Evolutionary conservation across 2,113 vertebrate species (phyloP), one percentile per base, ranked within the genome.

Genomic region (Podocnemis expansa): DNA sequence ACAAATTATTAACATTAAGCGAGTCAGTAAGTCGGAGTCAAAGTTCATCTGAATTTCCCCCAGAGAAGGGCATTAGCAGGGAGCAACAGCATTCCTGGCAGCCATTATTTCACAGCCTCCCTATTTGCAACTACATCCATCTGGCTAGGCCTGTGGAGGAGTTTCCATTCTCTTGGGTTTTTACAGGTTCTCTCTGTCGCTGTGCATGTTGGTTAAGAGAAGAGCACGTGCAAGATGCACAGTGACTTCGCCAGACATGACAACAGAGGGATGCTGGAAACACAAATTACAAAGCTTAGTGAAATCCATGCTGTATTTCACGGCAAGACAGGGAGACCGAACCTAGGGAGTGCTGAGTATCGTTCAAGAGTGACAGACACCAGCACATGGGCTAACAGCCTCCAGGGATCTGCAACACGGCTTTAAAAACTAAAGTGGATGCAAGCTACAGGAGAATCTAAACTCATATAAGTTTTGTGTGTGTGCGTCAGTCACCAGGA

Each of bases 271-370:
- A 34, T 80, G 78, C 19, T 56, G 29, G 58, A 84, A 93, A 89
- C 11, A 38, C 67, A 83, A 43, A 0, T 2, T 80, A 81, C 24
- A 55, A 60, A 94, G 54, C 2, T 2, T 10, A 22, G 52, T 3
- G 93, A 91, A 95, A 91, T 88, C 83, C 47, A 29, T 4, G 10
- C 75, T 82, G 56, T 2, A 1, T 78, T 79, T 93, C 56, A 95
- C 93, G n/a, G 49, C 56, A 92, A 85, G 80, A 41, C 51, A 86
- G 80, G 56, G 63, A 90, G 47, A 89, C 49, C 29, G 93, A 91
- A 24, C 31, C 0, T 0, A 82, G 85, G 95, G 89, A 24, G 16
- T 93, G 34, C n/a, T 93, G 51, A 86, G 5, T 86, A 67, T 9
- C 84, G 19, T 76, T 58, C 92, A 10, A 92, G 67, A 92, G 80